These are phyloP conservation scores for Vulpes lagopus DNA, from an alignment of 2,113 vertebrate species.

Conservation along the genomic window DNA sequence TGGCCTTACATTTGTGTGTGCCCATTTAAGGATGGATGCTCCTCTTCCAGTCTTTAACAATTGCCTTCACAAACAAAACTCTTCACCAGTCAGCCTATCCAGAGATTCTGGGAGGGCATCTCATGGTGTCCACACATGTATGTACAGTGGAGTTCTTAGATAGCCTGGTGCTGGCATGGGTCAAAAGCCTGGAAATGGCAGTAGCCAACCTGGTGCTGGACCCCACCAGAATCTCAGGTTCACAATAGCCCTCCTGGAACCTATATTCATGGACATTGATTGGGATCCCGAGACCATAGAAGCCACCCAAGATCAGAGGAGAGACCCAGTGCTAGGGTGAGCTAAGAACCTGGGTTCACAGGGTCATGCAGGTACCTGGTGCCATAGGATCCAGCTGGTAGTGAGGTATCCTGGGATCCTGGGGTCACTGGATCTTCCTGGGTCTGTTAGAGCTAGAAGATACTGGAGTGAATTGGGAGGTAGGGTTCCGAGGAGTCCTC, in stretches of 20 bases:
- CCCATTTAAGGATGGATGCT: not conserved
- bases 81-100: not conserved
- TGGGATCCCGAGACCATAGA: not conserved
- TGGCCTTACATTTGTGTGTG: not conserved
- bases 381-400: not conserved
- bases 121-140: not conserved
- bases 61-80: not conserved
- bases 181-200: not conserved
- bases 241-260: not conserved
- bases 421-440: not conserved
- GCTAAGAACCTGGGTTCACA: not conserved
- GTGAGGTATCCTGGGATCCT: not conserved
- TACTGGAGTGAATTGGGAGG: not conserved
- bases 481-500: not conserved
- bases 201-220: not conserved
- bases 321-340: not conserved
- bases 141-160: not conserved
- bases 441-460: not conserved
- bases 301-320: not conserved
- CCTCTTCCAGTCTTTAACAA: not conserved
- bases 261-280: not conserved
- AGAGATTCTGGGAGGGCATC: not conserved
- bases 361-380: not conserved
- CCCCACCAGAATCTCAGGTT: not conserved
- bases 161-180: not conserved